phyloP scores from a whole-genome alignment of 2,888 invertebrate genomes.

The Camponotus fellah region DNA sequence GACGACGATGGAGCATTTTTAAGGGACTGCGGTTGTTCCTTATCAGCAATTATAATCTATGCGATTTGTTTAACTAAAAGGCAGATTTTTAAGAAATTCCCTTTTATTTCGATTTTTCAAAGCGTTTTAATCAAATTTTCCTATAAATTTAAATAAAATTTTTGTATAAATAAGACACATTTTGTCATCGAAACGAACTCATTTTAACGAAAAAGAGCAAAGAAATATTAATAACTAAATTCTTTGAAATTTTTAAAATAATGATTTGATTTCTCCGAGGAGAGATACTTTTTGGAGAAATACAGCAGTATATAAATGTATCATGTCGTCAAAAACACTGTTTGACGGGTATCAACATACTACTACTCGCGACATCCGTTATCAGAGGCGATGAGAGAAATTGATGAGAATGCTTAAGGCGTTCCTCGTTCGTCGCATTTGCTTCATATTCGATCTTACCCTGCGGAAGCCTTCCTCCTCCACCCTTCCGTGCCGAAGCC shows the following conservation, averaged over 20 bases:
- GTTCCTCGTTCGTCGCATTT: slow-evolving; percentile 56
- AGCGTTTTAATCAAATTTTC: background rate
- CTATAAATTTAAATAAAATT: background rate
- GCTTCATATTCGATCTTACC: slow-evolving; percentile 67
- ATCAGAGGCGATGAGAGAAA: slow-evolving; percentile 75
- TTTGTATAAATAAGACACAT: background rate
- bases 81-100: background rate
- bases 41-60: slow-evolving; percentile 64
- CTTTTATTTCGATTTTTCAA: background rate
- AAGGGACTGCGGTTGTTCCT: slow-evolving; percentile 51
- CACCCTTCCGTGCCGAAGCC: slow-evolving; percentile 32
- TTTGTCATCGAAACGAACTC: background rate
- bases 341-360: slow-evolving; percentile 31
- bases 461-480: slow-evolving; percentile 59
- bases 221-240: background rate
- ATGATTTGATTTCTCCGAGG: background rate
- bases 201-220: background rate
- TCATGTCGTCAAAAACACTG: background rate
- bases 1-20: slow-evolving; percentile 68
- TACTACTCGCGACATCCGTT: slow-evolving; percentile 66
- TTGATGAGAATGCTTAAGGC: slow-evolving; percentile 74
- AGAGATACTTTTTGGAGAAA: background rate
- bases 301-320: background rate
- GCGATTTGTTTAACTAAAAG: background rate
- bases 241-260: background rate